phyloP scores from a whole-genome alignment of 2,797 vertebrate genomes.

The Semotilus atromaculatus region DNA sequence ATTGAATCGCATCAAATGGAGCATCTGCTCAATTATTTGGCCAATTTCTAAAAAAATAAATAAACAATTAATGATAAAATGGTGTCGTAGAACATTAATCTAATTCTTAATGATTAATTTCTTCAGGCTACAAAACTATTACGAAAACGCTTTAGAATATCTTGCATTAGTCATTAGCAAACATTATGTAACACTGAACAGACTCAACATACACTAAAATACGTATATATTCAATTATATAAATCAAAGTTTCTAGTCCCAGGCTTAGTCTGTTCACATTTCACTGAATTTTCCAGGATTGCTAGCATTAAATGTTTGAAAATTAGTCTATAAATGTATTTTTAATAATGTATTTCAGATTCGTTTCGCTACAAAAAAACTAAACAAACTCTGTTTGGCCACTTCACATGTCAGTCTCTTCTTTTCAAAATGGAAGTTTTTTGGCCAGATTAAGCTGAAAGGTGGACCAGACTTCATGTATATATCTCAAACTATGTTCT shows the following conservation, averaged over 20 bases:
- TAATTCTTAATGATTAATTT: neutral
- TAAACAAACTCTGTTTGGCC: neutral
- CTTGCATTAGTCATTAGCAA: neutral
- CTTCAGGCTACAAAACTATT: neutral
- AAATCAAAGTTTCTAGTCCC: neutral
- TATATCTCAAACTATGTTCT: neutral
- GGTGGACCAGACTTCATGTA: too few relatives aligned
- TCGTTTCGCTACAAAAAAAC: neutral
- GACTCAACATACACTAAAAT: neutral
- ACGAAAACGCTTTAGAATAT: neutral
- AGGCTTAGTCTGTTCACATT: neutral
- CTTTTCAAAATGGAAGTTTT: neutral
- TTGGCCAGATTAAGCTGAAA: neutral
- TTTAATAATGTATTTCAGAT: neutral
- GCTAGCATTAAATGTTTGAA: neutral
- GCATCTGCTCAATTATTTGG: neutral
- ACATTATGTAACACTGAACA: neutral
- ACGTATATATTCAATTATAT: too few relatives aligned
- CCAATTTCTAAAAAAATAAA: too few relatives aligned
- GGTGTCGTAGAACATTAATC: neutral
- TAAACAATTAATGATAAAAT: too few relatives aligned
- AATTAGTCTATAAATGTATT: neutral
- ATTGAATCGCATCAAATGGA: neutral
- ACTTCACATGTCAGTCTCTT: neutral
- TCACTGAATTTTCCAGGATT: too few relatives aligned